Evolutionary conservation across 1,140 invertebrate species (phyloP), one percentile per base, ranked within the genome.

Genomic region (Aphaenogaster rudis): DNA sequence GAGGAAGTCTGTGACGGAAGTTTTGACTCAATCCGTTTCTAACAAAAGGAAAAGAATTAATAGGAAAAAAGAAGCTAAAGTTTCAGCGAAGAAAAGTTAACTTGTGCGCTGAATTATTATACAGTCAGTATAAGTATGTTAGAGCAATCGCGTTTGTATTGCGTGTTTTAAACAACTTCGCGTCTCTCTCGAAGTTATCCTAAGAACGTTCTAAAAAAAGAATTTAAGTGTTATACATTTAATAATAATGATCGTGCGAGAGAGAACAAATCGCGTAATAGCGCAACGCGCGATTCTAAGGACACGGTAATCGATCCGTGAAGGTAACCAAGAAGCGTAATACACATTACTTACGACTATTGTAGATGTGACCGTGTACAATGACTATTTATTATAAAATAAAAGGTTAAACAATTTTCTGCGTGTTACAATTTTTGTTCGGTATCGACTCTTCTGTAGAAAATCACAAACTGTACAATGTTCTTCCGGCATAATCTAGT

Each of bases 351-450:
- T 88, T 57, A 59, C 61, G 54, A 79, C 39, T 88, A 85, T 42
- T 86, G 50, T 77, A 90, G 50, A 80, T 66, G 36, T 64, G 54
- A 88, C 6, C n/a, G 52, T 77, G 59, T 88, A 84, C 45, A 71
- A 82, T 85, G 52, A 81, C 50, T 90, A 91, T 91, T 91, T 88
- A 91, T 91, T 89, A 69, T 61, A 66, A 86, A 91, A 88, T 89
- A 91, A 91, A 87, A 59, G 11, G 64, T 84, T 71, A 71, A 64
- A 80, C 52, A 63, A 71, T 54, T 8, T 86, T 64, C 17, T 61
- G 39, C 17, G 21, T 21, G 45, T 57, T 88, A 69, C 63, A 69
- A 52, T 90, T n/a, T 33, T 33, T 69, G 59, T 79, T 48, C 39
- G 42, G 9, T 21, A 45, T 52, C 21, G 50, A 80, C 42, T 87